These are phyloP conservation scores for Anoplius nigerrimus DNA, from an alignment of 2,888 invertebrate genomes.

Conservation along the genomic window DNA sequence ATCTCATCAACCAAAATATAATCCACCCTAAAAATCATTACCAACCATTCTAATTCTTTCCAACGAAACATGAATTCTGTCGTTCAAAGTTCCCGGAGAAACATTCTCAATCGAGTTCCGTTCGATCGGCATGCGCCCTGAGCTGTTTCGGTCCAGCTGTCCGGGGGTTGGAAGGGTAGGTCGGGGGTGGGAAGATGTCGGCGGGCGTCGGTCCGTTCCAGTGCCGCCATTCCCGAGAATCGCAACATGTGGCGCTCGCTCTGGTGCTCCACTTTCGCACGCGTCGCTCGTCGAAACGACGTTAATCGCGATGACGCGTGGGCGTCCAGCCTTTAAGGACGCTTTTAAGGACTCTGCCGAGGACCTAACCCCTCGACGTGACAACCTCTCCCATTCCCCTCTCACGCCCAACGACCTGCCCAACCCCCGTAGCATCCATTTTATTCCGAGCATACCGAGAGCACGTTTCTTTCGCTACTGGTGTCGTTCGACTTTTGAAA, in stretches of 20 bases:
- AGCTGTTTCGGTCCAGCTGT: neutral
- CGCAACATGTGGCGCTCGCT: conserved; percentile 4
- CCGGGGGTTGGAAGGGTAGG: too few relatives aligned
- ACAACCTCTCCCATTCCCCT: neutral
- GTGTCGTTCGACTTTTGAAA: too few relatives aligned
- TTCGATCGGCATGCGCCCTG: neutral
- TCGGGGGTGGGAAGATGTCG: neutral
- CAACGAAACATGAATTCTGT: too few relatives aligned
- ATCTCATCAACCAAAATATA: too few relatives aligned
- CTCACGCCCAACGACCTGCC: neutral
- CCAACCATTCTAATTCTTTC: too few relatives aligned
- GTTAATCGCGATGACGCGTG: conserved; percentile 13
- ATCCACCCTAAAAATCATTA: too few relatives aligned
- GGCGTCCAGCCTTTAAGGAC: conserved; percentile 19
- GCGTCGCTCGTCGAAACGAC: neutral
- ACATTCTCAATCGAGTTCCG: too few relatives aligned
- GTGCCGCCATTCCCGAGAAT: conserved; percentile 4
- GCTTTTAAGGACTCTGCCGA: too few relatives aligned
- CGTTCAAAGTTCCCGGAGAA: too few relatives aligned
- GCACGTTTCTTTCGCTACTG: too few relatives aligned
- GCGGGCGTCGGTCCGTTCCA: neutral
- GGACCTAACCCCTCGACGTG: conserved; percentile 20
- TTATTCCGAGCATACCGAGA: conserved; percentile 8
- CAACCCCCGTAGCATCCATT: conserved; percentile 3
- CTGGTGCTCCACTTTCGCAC: neutral